phyloP scores from a whole-genome alignment of 2,888 invertebrate species.

The Stomorhina lunata region DNA sequence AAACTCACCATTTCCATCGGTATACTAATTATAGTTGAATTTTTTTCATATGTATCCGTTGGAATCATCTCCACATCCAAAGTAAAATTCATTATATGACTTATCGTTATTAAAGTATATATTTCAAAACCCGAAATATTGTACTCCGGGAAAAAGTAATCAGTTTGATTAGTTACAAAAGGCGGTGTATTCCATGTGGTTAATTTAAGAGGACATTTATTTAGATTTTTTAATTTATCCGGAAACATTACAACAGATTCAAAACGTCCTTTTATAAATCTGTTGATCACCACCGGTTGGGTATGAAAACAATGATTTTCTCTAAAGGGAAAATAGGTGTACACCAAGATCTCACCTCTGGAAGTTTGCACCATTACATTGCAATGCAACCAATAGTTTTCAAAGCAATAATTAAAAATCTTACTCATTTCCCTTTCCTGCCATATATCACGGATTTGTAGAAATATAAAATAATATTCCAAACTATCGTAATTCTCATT shows the following conservation, averaged over 20 bases:
- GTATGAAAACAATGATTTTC: slow-evolving; percentile 62
- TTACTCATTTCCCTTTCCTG: slow-evolving; percentile 68
- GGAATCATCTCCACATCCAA: slow-evolving; percentile 49
- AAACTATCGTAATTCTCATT: slow-evolving; percentile 69
- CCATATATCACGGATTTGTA: slow-evolving; percentile 70
- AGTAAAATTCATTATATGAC: slow-evolving; percentile 69
- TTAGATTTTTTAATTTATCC: slow-evolving; percentile 68
- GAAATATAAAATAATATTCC: slow-evolving; percentile 73
- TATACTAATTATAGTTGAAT: no score
- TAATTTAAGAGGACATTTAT: slow-evolving; percentile 63
- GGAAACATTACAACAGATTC: slow-evolving; percentile 68
- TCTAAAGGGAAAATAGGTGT: slow-evolving; percentile 72
- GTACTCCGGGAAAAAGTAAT: background rate
- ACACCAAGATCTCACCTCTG: slow-evolving; percentile 70
- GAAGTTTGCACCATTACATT: slow-evolving; percentile 71
- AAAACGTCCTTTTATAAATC: slow-evolving; percentile 65
- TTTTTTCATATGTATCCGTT: no score
- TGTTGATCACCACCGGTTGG: slow-evolving; percentile 67
- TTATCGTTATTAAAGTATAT: slow-evolving; percentile 62
- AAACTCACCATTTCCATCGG: no score
- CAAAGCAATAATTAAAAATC: slow-evolving; percentile 74
- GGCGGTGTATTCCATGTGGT: slow-evolving; percentile 60
- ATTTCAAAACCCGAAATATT: slow-evolving; percentile 67
- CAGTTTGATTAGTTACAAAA: background rate
- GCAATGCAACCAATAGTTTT: slow-evolving; percentile 72